Percentiles rank a stretch among this genome's conserved stretches.
Conservation (phyloP, 2,797 vertebrate genomes). For the Melanotaenia trifasciata region DNA sequence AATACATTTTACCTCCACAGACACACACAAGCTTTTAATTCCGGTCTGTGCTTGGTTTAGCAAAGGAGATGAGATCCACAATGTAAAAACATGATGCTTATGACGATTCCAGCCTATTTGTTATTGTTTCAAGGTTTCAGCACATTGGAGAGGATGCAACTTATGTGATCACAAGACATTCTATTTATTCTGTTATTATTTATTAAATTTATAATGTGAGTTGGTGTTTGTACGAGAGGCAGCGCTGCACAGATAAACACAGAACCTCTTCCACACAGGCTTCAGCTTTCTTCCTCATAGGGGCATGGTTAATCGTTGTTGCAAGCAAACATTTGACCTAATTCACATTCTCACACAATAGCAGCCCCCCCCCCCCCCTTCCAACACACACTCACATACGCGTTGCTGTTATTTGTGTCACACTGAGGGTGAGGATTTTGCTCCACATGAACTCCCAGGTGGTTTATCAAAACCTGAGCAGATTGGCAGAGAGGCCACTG, state of each 20-base stretch:
- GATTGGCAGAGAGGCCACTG: constrained; percentile 64
- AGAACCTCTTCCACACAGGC: constrained; percentile 54
- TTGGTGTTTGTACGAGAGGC: constrained; percentile 43
- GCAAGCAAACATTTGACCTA: constrained; percentile 84
- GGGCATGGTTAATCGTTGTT: constrained; percentile 79
- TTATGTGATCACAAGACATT: constrained; percentile 19
- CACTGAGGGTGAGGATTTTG: constrained; percentile 73
- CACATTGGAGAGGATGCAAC: constrained; percentile 20
- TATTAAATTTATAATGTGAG: constrained; percentile 19
- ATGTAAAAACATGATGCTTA: neutral
- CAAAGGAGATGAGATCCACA: neutral
- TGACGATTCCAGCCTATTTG: constrained; percentile 12
- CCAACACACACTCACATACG: constrained; percentile 53
- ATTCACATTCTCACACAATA: constrained; percentile 84
- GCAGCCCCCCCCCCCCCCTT: constrained; percentile 38
- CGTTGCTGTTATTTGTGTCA: constrained; percentile 75
- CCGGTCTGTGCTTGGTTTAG: constrained; percentile 17
- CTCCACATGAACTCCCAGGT: constrained; percentile 77
- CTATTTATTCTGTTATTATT: constrained; percentile 33
- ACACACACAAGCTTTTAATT: constrained; percentile 6
- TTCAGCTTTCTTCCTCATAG: constrained; percentile 72
- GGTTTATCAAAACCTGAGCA: constrained; percentile 77
- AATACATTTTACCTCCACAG: constrained; percentile 27
- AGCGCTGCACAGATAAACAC: constrained; percentile 56
- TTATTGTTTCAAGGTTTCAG: constrained; percentile 16